These are phyloP conservation scores for Temnothorax unifasciatus DNA, from an alignment of 2,888 invertebrate genomes.

Conservation along the genomic window DNA sequence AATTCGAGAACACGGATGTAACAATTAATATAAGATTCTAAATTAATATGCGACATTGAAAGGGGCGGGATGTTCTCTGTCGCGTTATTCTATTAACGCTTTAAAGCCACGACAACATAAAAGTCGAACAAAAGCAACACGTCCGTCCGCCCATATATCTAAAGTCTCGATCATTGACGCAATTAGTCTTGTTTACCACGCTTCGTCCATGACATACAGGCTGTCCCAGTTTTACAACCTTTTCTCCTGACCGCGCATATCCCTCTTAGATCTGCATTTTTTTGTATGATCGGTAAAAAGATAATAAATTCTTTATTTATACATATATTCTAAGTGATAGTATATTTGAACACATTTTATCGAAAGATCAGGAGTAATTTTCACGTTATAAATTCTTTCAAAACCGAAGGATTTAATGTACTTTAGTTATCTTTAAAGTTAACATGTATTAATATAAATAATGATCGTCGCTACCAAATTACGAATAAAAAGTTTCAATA, in stretches of 20 bases:
- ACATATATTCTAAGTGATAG: neutral
- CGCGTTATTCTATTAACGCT: slow-evolving; percentile 16
- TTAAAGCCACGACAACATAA: slow-evolving; percentile 35
- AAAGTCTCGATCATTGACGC: slow-evolving; percentile 43
- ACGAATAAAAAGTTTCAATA: neutral
- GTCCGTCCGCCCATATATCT: slow-evolving; percentile 14
- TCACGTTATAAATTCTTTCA: neutral
- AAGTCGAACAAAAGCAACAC: slow-evolving; percentile 37
- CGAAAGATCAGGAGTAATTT: neutral
- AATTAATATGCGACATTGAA: neutral
- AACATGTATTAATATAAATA: too few relatives aligned
- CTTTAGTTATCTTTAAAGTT: too few relatives aligned
- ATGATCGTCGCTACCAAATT: too few relatives aligned
- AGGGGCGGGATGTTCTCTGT: neutral
- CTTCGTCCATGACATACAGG: slow-evolving; percentile 26
- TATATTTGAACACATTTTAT: neutral
- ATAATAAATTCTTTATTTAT: neutral
- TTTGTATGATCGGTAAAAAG: neutral
- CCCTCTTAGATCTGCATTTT: neutral
- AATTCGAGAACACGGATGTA: neutral
- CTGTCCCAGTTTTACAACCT: slow-evolving; percentile 23
- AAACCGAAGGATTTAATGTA: neutral
- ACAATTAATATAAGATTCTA: neutral
- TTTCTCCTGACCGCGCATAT: neutral
- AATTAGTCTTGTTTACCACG: slow-evolving; percentile 51